phyloP scores from a whole-genome alignment of 2,888 invertebrate genomes.

The Tetheella fluctuosa region DNA sequence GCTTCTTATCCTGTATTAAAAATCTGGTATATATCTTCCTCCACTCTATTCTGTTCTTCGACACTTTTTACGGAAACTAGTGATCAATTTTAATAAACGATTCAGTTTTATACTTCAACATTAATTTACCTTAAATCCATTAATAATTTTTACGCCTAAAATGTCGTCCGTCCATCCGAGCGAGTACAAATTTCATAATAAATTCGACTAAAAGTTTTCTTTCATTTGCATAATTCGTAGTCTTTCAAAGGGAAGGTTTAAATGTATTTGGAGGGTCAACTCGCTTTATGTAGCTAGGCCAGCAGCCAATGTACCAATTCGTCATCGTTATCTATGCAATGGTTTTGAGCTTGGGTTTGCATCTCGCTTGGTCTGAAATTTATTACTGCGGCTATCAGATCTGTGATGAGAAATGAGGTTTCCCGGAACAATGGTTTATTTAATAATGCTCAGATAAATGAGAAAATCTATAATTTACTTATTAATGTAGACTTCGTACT shows the following conservation, averaged over 20 bases:
- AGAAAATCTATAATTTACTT: background rate
- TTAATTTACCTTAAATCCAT: background rate
- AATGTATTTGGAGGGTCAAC: conserved; percentile 36
- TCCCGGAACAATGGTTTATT: background rate
- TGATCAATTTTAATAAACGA: too few species aligned
- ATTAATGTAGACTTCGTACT: too few species aligned
- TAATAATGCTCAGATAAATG: background rate
- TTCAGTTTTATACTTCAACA: too few species aligned
- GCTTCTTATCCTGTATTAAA: too few species aligned
- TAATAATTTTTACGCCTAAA: conserved; percentile 21
- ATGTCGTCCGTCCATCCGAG: conserved; percentile 25
- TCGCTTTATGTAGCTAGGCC: conserved; percentile 6
- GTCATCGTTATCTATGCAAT: conserved; percentile 9
- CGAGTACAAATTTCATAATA: conserved; percentile 47
- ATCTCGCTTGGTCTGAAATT: background rate
- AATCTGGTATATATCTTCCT: too few species aligned
- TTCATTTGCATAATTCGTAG: conserved; percentile 54
- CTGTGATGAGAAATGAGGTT: background rate
- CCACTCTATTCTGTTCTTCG: too few species aligned
- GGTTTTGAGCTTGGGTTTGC: conserved; percentile 4
- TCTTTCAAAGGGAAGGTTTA: conserved; percentile 39
- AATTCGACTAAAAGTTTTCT: conserved; percentile 45
- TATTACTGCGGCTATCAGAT: conserved; percentile 4
- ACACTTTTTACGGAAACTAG: too few species aligned
- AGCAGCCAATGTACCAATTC: conserved; percentile 7